Base-by-base conservation (phyloP, 2,888 invertebrate species). In the Oxycera nigricornis region DNA sequence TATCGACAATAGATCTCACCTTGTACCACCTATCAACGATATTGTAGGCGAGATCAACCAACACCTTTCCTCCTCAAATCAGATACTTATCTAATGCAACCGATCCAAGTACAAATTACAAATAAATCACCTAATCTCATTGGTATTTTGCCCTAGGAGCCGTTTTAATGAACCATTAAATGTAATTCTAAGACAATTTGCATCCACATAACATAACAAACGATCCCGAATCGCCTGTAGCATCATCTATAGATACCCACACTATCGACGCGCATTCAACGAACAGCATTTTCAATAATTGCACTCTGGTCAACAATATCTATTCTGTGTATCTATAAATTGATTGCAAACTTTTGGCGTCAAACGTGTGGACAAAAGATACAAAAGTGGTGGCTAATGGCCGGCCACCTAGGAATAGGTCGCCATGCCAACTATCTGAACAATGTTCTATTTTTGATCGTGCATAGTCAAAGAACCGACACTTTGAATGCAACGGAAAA, bases 391-490 rank as follows among this genome's bases (percentile, higher is more conserved):
- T 61, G 3, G 30, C 17, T 35, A 28, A 20, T 31, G 61, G 46
- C 35, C 11, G 35, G 57, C 31, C 61, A 61, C 31, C 61, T 17
- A 31, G 61, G 30, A 61, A 61, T 61, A 31, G 61, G 31, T 61
- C 31, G 31, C 30, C 46, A 46, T 35, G 61, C 31, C 31, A 61
- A 61, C 35, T 31, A 59, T 59, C 28, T 59, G 59, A 59, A 59
- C 59, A 59, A 61, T 61, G 61, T 61, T 61, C 61, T 61, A 61
- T 61, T 61, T 61, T n/a, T 61, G 24, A 7, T 3, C 61, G n/a
- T n/a, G n/a, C n/a, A n/a, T n/a, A 31, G 2, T 57, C 28, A 14
- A 26, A 57, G 46, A 46, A 46, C 46, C 46, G 46, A 46, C 11
- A 14, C n/a, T n/a, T 46, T 17, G 17, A 46, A n/a, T 46, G 46